A percentile compares a stretch with the other conserved stretches of the same genome.
Evolutionary conservation across 1,140 invertebrate genomes (phyloP).

Genomic region (Meloidogyne floridensis): DNA sequence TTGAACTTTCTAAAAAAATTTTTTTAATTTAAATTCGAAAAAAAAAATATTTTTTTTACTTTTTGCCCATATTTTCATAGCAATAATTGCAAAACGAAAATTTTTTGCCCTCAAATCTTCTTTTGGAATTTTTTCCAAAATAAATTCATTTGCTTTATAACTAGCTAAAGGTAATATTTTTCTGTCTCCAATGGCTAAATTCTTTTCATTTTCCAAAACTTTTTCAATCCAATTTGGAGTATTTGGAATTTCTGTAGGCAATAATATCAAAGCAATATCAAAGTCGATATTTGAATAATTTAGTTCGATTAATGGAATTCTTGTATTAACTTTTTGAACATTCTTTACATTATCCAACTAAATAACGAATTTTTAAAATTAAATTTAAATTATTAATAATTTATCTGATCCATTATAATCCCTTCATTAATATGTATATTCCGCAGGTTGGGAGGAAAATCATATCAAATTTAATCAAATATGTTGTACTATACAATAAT

Average conservation of each 20-base stretch:
- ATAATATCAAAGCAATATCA: not conserved
- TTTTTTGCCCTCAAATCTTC: not conserved
- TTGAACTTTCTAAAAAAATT: not conserved
- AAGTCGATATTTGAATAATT: not conserved
- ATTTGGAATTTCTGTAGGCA: not conserved
- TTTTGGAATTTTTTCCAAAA: not conserved
- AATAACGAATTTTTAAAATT: not conserved
- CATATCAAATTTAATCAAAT: too few relatives aligned
- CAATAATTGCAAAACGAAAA: not conserved
- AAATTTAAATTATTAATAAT: too few relatives aligned
- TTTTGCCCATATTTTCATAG: not conserved
- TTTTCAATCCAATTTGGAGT: not conserved
- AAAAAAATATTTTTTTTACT: not conserved
- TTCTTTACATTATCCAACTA: not conserved
- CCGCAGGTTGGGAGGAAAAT: too few relatives aligned
- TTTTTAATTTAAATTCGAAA: not conserved
- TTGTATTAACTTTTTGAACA: not conserved
- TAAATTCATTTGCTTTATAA: not conserved
- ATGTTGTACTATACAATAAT: too few relatives aligned
- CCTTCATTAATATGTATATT: too few relatives aligned
- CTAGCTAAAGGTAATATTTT: not conserved
- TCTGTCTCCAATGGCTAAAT: not conserved
- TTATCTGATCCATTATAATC: too few relatives aligned
- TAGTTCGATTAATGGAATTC: not conserved
- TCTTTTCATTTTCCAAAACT: not conserved